Base-by-base conservation (phyloP, 2,888 invertebrate genomes). In the Zootermopsis nevadensis region DNA sequence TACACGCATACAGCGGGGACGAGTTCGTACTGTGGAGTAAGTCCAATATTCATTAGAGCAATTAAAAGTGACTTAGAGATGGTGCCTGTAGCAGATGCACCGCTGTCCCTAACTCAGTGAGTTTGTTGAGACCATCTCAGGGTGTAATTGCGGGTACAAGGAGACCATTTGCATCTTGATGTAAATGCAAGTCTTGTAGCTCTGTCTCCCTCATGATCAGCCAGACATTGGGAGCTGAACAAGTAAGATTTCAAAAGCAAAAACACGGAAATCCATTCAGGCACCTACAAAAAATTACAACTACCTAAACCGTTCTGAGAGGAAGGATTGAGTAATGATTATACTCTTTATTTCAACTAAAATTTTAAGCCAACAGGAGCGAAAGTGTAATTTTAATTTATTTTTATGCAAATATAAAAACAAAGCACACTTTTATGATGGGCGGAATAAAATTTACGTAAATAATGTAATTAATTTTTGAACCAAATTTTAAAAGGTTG, bases 11-110 rank as follows among this genome's bases (percentile, higher is more conserved):
- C 31, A n/a, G 38, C 19, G n/a, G 38, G 31, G 27, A 42, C 30
- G 48, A 77, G 35, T 53, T 79, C 35, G 15, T 53, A 27, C 66
- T 66, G 60, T 55, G 48, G 15, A 69, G 31, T 33, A 31, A 53
- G 83, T 81, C 81, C 83, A 67, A 81, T 83, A 83, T 83, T 83
- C 83, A 83, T 83, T 83, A 83, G 81, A 81, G 83, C 81, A 83
- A 81, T 83, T 83, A 83, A 81, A 81, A 81, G 24, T 81, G 83
- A 83, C 81, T 83, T 83, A 81, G 77, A 83, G 83, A 83, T 81
- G 77, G 48, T 83, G 83, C 80, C 76, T 42, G 81, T 74, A 66
- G 83, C 83, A 83, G 83, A 83, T 81, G 83, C 67, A 33, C 38
- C 33, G 72, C 31, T 55, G 42, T 67, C 69, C 66, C 69, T 69